phyloP scores from a whole-genome alignment of 1,140 invertebrate species.

The Anoplophora glabripennis region DNA sequence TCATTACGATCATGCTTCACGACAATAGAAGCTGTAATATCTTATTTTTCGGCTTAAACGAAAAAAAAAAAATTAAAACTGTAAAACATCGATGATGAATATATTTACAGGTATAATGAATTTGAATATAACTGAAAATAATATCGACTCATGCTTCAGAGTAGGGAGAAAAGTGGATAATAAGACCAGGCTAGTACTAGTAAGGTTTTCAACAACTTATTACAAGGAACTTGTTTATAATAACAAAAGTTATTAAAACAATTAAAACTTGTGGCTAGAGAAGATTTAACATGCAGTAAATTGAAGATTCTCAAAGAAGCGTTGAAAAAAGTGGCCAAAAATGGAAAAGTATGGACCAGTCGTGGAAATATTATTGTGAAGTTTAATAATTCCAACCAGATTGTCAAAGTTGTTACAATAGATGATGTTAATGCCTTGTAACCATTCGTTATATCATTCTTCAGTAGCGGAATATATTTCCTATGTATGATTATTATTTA shows the following conservation, averaged over 20 bases:
- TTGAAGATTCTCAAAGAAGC: not conserved
- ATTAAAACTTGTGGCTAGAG: no score
- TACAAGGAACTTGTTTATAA: no score
- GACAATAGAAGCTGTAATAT: not conserved
- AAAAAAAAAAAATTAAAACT: not conserved
- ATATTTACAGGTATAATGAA: not conserved
- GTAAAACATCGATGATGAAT: no score
- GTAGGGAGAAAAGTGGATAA: no score
- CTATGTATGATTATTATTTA: not conserved
- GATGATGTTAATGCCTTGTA: not conserved
- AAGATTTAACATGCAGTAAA: not conserved
- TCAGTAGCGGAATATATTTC: not conserved
- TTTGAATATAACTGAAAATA: not conserved
- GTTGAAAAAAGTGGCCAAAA: not conserved
- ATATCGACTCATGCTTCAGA: not conserved
- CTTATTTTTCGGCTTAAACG: not conserved
- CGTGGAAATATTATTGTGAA: not conserved
- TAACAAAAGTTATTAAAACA: conserved; percentile 14
- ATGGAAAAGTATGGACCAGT: not conserved
- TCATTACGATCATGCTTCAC: no score
- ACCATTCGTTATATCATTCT: not conserved
- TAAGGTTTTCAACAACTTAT: no score
- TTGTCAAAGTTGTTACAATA: not conserved
- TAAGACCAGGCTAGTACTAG: no score
- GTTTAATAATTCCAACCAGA: not conserved